Conservation (phyloP, 2,888 invertebrate species). For the Alsophila aescularia region DNA sequence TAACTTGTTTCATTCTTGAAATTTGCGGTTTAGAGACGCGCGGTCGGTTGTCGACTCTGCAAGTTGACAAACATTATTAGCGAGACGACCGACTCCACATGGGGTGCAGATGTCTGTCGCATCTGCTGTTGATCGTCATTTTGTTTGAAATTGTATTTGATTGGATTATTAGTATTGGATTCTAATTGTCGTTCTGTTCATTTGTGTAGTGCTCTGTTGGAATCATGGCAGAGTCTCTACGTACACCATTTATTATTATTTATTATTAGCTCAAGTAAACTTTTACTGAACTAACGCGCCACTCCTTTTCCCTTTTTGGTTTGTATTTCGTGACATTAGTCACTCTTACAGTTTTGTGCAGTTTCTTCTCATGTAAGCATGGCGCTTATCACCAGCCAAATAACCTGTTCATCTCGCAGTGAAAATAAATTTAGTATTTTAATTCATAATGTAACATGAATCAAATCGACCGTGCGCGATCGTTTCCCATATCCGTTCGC, state of each 20-base stretch:
- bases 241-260: too few species aligned
- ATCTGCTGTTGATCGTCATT: constrained; percentile 26
- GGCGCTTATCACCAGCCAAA: too few species aligned
- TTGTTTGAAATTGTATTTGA: constrained; percentile 15
- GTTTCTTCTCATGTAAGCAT: too few species aligned
- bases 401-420: too few species aligned
- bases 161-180: constrained; percentile 3
- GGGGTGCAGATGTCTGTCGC: constrained; percentile 33
- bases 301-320: too few species aligned
- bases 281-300: too few species aligned
- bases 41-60: constrained; percentile 8
- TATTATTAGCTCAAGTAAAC: too few species aligned
- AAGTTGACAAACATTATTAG: constrained; percentile 15
- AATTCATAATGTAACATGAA: constrained; percentile 1
- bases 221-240: too few species aligned
- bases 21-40: too few species aligned
- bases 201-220: background rate
- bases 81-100: constrained; percentile 24
- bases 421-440: background rate
- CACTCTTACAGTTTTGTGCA: too few species aligned
- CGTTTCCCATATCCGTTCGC: constrained; percentile 19
- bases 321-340: too few species aligned
- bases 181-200: background rate
- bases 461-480: constrained; percentile 10
- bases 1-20: background rate